Conservation (phyloP, 2,888 invertebrate genomes). For the Apocheima hispidaria region DNA sequence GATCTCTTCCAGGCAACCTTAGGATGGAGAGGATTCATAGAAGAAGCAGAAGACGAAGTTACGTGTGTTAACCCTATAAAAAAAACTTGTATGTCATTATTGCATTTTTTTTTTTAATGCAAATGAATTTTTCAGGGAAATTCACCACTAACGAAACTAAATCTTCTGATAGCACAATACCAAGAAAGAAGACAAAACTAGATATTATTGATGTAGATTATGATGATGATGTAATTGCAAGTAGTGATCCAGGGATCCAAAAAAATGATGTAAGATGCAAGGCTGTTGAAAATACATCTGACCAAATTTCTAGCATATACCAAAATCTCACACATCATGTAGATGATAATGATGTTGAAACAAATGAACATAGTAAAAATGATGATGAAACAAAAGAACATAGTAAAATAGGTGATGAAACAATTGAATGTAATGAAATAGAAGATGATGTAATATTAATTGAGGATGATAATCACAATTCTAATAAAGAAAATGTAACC, state of each 20-base stretch:
- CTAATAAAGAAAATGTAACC: constrained; percentile 24
- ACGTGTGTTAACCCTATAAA: too few relatives aligned
- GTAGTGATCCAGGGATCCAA: constrained; percentile 32
- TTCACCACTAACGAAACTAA: neutral
- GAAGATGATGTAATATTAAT: constrained; percentile 28
- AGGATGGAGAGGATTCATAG: too few relatives aligned
- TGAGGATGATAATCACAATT: constrained; percentile 17
- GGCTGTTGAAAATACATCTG: neutral
- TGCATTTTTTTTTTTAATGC: neutral
- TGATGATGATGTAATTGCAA: constrained; percentile 28
- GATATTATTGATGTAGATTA: constrained; percentile 50
- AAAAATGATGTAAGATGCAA: neutral
- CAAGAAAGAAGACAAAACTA: constrained; percentile 43
- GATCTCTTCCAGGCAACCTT: too few relatives aligned
- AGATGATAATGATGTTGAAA: neutral
- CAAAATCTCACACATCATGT: neutral
- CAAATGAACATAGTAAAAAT: neutral
- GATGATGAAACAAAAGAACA: constrained; percentile 16
- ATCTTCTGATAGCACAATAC: constrained; percentile 24
- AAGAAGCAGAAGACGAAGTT: too few relatives aligned
- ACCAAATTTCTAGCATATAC: neutral
- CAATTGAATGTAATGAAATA: neutral
- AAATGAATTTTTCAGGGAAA: constrained; percentile 13
- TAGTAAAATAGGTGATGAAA: neutral
- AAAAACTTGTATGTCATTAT: too few relatives aligned